These are phyloP conservation scores for Stenurella melanura DNA, from an alignment of 2,888 invertebrate species.

Conservation along the genomic window DNA sequence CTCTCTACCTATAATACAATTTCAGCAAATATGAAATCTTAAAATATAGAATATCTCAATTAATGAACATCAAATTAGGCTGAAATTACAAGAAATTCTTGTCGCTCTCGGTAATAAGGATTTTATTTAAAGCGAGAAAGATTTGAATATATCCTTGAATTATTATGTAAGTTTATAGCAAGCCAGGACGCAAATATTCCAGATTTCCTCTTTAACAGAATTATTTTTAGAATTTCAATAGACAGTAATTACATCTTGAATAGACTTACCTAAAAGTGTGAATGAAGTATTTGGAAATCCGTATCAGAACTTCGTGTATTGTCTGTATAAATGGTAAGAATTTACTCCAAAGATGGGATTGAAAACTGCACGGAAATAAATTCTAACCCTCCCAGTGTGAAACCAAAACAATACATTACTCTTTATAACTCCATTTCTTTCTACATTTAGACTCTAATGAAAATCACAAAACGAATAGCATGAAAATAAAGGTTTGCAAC, in stretches of 20 bases:
- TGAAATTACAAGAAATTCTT: too few species aligned
- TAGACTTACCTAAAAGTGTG: slow-evolving; percentile 9
- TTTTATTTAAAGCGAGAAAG: too few species aligned
- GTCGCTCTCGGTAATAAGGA: too few species aligned
- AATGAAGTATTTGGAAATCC: slow-evolving; percentile 1
- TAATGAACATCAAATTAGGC: too few species aligned
- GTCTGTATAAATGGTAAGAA: slow-evolving; percentile 19
- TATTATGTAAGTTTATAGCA: not conserved
- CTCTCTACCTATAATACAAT: too few species aligned
- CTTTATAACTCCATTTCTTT: slow-evolving; percentile 51
- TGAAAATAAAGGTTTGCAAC: slow-evolving; percentile 39
- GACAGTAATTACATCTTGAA: not conserved
- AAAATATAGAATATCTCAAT: too few species aligned
- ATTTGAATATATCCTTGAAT: too few species aligned
- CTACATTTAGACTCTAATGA: slow-evolving; percentile 54
- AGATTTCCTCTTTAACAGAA: not conserved
- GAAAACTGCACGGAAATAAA: slow-evolving; percentile 37
- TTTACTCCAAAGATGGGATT: slow-evolving; percentile 1
- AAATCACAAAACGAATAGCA: slow-evolving; percentile 54
- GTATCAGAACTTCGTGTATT: slow-evolving; percentile 13
- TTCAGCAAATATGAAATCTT: too few species aligned
- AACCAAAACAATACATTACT: slow-evolving; percentile 54
- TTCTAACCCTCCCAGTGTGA: slow-evolving; percentile 40
- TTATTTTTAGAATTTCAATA: not conserved
- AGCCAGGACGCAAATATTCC: not conserved